phyloP scores from a whole-genome alignment of 1,140 invertebrate species.

The Lepidurus arcticus region DNA sequence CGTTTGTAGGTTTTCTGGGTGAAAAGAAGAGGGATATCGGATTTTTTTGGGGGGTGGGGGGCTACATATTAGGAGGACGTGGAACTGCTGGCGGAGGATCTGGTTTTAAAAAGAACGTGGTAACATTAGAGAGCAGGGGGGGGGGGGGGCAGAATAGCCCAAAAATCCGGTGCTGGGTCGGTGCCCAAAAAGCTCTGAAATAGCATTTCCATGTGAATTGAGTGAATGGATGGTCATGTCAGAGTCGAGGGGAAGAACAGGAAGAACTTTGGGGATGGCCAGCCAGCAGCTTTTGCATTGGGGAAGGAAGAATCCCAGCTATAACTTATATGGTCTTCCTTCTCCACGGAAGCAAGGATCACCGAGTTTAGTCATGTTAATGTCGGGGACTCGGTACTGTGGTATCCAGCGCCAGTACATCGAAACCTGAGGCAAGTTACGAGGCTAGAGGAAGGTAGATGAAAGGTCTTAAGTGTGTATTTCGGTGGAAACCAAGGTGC shows the following conservation, averaged over 20 bases:
- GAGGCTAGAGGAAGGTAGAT: neutral
- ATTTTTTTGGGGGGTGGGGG: neutral
- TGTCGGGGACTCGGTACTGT: neutral
- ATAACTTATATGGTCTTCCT: conserved; percentile 12
- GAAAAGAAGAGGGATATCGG: neutral
- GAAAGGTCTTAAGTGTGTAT: neutral
- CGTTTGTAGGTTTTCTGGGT: neutral
- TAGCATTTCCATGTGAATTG: conserved; percentile 19
- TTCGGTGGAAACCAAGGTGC: neutral
- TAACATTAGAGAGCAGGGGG: conserved; percentile 2
- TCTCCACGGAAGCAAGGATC: conserved; percentile 4
- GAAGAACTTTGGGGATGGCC: conserved; percentile 16
- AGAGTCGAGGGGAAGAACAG: conserved; percentile 11
- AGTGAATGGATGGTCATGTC: conserved; percentile 21
- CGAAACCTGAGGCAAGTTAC: neutral
- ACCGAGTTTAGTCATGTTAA: neutral
- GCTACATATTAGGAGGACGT: neutral
- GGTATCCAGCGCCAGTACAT: neutral
- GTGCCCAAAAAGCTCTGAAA: conserved; percentile 19
- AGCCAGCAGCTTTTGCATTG: conserved; percentile 12
- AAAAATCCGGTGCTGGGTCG: conserved; percentile 17
- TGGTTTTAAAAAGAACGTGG: conserved; percentile 10
- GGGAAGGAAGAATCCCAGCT: conserved; percentile 21
- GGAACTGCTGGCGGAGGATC: conserved; percentile 17
- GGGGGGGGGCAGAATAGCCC: neutral